Evolutionary conservation across 2,113 vertebrate genomes (phyloP), one percentile per base, ranked within the genome.

Genomic region (Zeus faber): DNA sequence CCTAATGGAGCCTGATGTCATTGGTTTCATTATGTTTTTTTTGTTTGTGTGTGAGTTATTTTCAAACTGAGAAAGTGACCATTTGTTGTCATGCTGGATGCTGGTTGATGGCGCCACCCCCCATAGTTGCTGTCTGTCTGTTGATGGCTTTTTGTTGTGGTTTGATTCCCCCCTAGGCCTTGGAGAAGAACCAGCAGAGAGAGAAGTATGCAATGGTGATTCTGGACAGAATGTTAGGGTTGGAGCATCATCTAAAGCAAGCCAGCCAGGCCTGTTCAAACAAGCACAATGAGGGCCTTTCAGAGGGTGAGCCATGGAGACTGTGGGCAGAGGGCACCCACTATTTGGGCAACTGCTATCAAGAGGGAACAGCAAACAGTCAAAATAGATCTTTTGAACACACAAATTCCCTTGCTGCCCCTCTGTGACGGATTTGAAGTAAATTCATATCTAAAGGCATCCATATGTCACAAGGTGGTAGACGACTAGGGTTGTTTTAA

Each of bases 171-270:
- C 56, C n/a, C 16, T 61, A 96, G 94, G 94, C 91, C 57, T 84
- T 97, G 72, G 92, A 93, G 81, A 94, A 94, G 72, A 96, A 93
- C 73, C 89, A 94, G 84, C 92, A 94, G 72, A 90, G 94, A 57
- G 95, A 96, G 72, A 79, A 69, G 10, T 94, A 90, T 7, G 89
- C 95, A 33, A 90, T 83, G 75, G 88, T 78, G 17, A 65, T 92
- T 56, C 67, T 93, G 80, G 87, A 78, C 71, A 89, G 87, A 67
- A 90, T 93, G 59, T 88, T 80, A 59, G 91, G 92, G 75, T 84
- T 93, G 59, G 91, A 95, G 70, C 86, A 89, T 70, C 90, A 90
- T 62, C 61, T 55, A 49, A 85, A 86, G 67, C 47, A 65, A 66
- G 65, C 66, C 74, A 72, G 27, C 27, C 27, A 29, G 27, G 27